phyloP scores from a whole-genome alignment of 2,113 vertebrate genomes.

The Etia nguti region DNA sequence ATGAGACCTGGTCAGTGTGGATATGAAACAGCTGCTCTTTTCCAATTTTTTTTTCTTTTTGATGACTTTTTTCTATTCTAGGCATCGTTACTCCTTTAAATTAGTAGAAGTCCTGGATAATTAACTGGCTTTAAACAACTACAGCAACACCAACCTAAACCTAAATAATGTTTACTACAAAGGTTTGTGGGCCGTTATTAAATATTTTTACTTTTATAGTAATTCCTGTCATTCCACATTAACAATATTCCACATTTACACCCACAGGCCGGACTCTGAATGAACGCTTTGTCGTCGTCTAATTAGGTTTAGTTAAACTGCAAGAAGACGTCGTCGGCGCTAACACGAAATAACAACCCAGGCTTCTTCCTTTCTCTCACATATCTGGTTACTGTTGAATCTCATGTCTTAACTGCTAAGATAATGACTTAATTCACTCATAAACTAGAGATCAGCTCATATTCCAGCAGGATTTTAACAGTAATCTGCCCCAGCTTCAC shows the following conservation, averaged over 20 bases:
- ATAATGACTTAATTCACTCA: not conserved
- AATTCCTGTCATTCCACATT: not conserved
- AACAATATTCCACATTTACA: not conserved
- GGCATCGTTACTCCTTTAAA: not conserved
- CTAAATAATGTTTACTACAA: not conserved
- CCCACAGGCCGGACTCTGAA: not conserved
- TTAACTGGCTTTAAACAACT: not conserved
- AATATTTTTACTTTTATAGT: not conserved
- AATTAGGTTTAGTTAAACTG: not conserved
- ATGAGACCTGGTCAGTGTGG: not conserved
- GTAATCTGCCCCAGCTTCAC: not conserved
- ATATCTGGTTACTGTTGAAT: not conserved
- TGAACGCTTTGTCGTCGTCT: not conserved
- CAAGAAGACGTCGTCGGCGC: not conserved
- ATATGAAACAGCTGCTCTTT: constrained; percentile 5
- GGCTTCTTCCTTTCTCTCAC: not conserved
- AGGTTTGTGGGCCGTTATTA: not conserved
- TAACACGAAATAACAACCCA: not conserved
- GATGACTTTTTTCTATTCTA: not conserved
- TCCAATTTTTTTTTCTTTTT: not conserved
- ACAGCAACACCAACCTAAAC: not conserved
- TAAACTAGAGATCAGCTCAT: not conserved
- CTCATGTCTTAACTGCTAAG: not conserved
- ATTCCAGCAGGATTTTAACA: not conserved
- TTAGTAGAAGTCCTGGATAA: not conserved